Conservation (phyloP, 2,888 invertebrate genomes). For the Ichneumoninae sp. region DNA sequence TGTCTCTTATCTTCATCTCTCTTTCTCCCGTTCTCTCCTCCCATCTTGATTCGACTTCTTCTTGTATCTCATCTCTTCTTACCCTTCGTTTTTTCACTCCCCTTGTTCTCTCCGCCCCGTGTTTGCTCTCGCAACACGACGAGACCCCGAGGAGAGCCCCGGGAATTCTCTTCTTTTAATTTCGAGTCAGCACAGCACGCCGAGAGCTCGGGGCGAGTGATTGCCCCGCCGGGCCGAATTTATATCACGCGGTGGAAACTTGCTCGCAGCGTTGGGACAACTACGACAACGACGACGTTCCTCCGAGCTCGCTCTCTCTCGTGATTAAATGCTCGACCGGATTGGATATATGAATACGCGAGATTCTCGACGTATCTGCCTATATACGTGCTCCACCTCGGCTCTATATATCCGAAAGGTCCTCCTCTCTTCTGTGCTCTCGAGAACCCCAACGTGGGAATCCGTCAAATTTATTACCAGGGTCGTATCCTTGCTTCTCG, state of each 20-base stretch:
- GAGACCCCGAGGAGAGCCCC: conserved; percentile 53
- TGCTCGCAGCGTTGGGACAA: conserved; percentile 69
- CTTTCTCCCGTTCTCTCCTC: conserved; percentile 55
- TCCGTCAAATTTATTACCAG: conserved; percentile 69
- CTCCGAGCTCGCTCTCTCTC: conserved; percentile 49
- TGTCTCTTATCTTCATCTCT: conserved; percentile 70
- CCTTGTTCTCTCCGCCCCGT: conserved; percentile 71
- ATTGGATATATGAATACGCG: conserved; percentile 67
- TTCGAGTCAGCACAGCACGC: conserved; percentile 67
- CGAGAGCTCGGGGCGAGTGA: conserved; percentile 75
- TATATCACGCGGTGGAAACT: conserved; percentile 78
- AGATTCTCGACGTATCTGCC: conserved; percentile 45
- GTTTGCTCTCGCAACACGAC: conserved; percentile 37
- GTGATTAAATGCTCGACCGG: conserved; percentile 73
- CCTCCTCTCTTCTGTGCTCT: conserved; percentile 52
- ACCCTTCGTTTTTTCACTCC: conserved; percentile 65
- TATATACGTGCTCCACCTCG: conserved; percentile 34
- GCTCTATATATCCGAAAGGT: conserved; percentile 60
- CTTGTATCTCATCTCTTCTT: conserved; percentile 56
- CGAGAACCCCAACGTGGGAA: conserved; percentile 70
- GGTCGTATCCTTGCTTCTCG: conserved; percentile 60
- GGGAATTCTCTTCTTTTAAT: conserved; percentile 67
- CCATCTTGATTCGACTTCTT: conserved; percentile 54
- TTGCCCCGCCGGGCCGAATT: conserved; percentile 81
- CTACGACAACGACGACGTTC: conserved; percentile 53